Conservation (phyloP, 2,113 vertebrate genomes). For the Myotis brandtii region DNA sequence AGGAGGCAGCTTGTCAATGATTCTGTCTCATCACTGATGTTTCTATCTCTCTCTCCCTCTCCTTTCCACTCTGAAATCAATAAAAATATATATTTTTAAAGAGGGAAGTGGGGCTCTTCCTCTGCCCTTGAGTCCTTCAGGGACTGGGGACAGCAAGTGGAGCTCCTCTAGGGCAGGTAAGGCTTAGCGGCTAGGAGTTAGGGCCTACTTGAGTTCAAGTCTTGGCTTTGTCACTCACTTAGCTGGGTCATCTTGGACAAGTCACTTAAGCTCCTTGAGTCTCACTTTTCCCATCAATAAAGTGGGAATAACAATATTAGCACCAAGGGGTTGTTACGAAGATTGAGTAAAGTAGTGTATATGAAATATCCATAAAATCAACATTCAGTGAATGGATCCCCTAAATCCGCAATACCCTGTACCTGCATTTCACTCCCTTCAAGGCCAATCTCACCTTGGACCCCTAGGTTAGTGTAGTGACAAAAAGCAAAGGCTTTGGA, state of each 20-base stretch:
- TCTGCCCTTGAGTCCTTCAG: background rate
- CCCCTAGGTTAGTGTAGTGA: background rate
- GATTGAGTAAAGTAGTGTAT: background rate
- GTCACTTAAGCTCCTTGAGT: background rate
- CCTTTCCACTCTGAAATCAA: no score
- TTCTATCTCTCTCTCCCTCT: no score
- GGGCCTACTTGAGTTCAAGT: constrained; percentile 33
- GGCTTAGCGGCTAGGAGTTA: background rate
- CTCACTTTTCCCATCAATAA: constrained; percentile 3
- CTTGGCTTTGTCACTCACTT: constrained; percentile 17
- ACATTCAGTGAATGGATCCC: background rate
- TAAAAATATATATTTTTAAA: background rate
- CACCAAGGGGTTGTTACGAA: background rate
- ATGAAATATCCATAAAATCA: constrained; percentile 51
- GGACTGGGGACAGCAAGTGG: background rate
- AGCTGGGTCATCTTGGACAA: constrained; percentile 40
- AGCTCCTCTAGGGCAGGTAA: background rate
- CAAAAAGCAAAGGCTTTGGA: constrained; percentile 22
- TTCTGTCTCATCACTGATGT: no score
- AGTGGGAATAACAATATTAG: background rate
- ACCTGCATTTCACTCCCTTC: constrained; percentile 29
- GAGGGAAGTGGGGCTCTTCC: background rate
- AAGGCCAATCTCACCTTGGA: constrained; percentile 12
- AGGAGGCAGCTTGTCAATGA: no score
- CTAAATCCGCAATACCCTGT: background rate